These are phyloP conservation scores for Saccostrea echinata DNA, from an alignment of 1,140 invertebrate species.

Conservation along the genomic window DNA sequence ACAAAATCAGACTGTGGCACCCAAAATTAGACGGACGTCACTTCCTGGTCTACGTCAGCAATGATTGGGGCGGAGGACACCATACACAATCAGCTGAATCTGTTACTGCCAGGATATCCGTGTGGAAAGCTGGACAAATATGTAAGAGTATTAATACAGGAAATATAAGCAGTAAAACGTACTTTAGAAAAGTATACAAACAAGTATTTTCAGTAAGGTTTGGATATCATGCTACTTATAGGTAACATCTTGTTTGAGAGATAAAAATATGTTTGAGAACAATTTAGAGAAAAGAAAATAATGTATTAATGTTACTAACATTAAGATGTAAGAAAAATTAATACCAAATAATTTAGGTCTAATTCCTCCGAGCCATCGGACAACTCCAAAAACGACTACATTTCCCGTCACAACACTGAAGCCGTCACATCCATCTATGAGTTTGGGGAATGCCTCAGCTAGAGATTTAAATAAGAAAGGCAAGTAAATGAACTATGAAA, in stretches of 20 bases:
- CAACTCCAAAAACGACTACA: neutral
- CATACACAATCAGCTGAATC: neutral
- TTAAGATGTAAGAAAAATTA: neutral
- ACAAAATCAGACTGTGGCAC: slow-evolving; percentile 14
- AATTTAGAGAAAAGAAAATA: neutral
- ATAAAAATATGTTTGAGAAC: neutral
- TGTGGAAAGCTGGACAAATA: slow-evolving; percentile 32
- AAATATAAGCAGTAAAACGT: neutral
- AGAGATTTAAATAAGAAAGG: neutral
- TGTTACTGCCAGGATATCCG: neutral
- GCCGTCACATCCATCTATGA: neutral
- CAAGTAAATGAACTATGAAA: neutral
- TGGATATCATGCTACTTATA: no score
- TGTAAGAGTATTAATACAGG: neutral
- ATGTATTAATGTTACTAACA: no score
- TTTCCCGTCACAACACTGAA: neutral
- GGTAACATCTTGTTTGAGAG: neutral
- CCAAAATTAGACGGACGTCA: neutral
- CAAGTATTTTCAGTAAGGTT: no score
- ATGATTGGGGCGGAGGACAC: slow-evolving; percentile 38
- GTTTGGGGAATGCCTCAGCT: neutral
- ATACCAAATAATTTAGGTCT: neutral
- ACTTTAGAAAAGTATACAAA: neutral
- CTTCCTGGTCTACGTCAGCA: slow-evolving; percentile 42
- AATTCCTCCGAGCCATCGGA: neutral